Percentiles rank a stretch among this genome's conserved stretches.
These are phyloP conservation scores for Achatina immaculata DNA, from an alignment of 1,140 invertebrate species.

Conservation along the genomic window DNA sequence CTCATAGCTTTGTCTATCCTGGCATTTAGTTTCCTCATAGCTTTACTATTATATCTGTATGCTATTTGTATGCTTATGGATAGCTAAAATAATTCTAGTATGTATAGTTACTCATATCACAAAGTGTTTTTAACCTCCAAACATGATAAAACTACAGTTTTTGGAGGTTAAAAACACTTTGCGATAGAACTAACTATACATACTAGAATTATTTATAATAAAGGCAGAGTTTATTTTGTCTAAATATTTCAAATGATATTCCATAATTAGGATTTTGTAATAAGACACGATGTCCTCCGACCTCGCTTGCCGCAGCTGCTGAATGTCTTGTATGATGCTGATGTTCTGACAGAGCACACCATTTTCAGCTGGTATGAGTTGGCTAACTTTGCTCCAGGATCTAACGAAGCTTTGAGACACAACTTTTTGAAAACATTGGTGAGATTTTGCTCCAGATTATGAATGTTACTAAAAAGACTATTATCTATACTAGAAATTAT, in stretches of 20 bases:
- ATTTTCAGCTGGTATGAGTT: slow-evolving; percentile 19
- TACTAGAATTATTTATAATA: no score
- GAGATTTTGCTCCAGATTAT: not conserved
- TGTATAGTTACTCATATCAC: no score
- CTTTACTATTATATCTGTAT: no score
- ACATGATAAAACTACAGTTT: no score
- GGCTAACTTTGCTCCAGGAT: not conserved
- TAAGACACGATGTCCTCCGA: not conserved
- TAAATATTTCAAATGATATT: no score
- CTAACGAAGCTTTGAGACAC: slow-evolving; percentile 13
- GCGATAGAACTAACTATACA: no score
- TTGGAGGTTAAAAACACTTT: no score
- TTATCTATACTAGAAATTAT: not conserved
- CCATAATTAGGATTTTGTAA: slow-evolving; percentile 26
- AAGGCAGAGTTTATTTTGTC: not conserved
- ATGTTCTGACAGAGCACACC: slow-evolving; percentile 11
- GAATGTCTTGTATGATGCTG: slow-evolving; percentile 27
- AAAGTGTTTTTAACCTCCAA: no score
- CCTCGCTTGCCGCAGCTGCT: slow-evolving; percentile 18
- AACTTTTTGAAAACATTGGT: slow-evolving; percentile 29
- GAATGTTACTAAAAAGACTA: not conserved
- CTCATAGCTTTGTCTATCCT: no score
- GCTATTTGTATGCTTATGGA: no score
- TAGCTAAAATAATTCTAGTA: no score
- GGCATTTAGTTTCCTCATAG: no score